Percentiles rank a stretch among this genome's conserved stretches.
phyloP scores from a whole-genome alignment of 2,888 invertebrate genomes.

The Brenthis hecate region DNA sequence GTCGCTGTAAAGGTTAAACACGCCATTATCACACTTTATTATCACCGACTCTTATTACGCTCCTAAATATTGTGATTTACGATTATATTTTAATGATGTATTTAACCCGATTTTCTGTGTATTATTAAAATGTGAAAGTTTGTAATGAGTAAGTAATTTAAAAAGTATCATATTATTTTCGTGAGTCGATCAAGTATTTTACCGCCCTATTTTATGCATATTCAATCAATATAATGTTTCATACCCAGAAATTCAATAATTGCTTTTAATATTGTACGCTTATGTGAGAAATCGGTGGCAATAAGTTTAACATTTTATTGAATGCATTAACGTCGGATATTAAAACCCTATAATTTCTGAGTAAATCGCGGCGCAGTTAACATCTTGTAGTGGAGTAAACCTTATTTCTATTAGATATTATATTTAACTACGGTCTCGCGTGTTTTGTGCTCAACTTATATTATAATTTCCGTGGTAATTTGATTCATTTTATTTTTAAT shows the following conservation, averaged over 20 bases:
- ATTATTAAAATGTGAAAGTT: conserved; percentile 34
- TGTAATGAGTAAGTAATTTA: conserved; percentile 12
- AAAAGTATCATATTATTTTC: conserved; percentile 24
- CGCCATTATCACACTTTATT: conserved; percentile 33
- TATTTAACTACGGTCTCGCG: conserved; percentile 54
- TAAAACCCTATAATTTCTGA: conserved; percentile 39
- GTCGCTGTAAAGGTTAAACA: conserved; percentile 36
- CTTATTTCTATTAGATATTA: conserved; percentile 43
- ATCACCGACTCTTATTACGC: conserved; percentile 21
- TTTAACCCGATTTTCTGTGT: conserved; percentile 29
- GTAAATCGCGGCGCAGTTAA: conserved; percentile 41
- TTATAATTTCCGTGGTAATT: conserved; percentile 45
- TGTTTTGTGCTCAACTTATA: conserved; percentile 51
- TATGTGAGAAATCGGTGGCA: conserved; percentile 18
- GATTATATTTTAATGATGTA: conserved; percentile 24
- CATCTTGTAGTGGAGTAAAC: conserved; percentile 41
- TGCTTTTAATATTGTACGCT: conserved; percentile 16
- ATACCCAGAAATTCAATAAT: conserved; percentile 30
- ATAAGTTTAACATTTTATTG: conserved; percentile 28
- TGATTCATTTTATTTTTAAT: conserved; percentile 40
- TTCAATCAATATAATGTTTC: conserved; percentile 8
- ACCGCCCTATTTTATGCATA: conserved; percentile 31
- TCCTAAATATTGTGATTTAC: conserved; percentile 29
- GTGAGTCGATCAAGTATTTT: conserved; percentile 32
- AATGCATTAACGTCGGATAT: conserved; percentile 31